Conservation (phyloP, 2,888 invertebrate genomes). For the Drosophila siamana region DNA sequence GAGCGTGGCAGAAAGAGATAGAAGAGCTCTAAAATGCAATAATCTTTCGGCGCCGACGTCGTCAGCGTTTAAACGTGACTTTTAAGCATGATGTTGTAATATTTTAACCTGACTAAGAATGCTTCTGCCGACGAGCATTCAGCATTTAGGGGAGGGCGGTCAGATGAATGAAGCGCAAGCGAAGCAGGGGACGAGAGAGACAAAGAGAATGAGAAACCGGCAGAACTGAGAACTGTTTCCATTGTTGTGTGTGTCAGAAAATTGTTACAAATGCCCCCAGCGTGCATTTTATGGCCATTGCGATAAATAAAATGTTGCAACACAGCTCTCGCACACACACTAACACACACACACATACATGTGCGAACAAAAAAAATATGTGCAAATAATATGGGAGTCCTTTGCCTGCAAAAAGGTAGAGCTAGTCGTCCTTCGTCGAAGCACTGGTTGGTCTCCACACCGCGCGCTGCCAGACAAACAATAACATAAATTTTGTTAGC, state of each 20-base stretch:
- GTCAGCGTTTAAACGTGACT: conserved; percentile 82
- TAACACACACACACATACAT: conserved; percentile 38
- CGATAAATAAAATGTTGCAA: conserved; percentile 81
- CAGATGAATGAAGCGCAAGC: conserved; percentile 1
- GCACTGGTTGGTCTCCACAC: conserved; percentile 23
- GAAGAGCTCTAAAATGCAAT: conserved; percentile 74
- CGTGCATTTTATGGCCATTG: conserved; percentile 81
- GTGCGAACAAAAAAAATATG: conserved; percentile 45
- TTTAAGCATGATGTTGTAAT: conserved; percentile 82
- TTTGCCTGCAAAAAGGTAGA: conserved; percentile 54
- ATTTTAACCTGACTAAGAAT: conserved; percentile 80
- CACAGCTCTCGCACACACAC: conserved; percentile 54
- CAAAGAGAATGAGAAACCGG: neutral
- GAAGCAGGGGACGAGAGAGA: neutral
- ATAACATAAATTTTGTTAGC: conserved; percentile 77
- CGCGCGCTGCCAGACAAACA: conserved; percentile 70
- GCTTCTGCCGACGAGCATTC: conserved; percentile 16
- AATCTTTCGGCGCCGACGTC: conserved; percentile 80
- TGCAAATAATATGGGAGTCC: conserved; percentile 71
- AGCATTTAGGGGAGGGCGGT: conserved; percentile 16
- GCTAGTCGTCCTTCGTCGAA: conserved; percentile 36
- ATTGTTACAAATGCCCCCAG: conserved; percentile 81
- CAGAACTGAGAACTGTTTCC: conserved; percentile 39
- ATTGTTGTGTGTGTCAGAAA: conserved; percentile 76
- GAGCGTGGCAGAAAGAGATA: conserved; percentile 19